These are phyloP conservation scores for Charina bottae DNA, from an alignment of 2,113 vertebrate genomes.

Conservation along the genomic window DNA sequence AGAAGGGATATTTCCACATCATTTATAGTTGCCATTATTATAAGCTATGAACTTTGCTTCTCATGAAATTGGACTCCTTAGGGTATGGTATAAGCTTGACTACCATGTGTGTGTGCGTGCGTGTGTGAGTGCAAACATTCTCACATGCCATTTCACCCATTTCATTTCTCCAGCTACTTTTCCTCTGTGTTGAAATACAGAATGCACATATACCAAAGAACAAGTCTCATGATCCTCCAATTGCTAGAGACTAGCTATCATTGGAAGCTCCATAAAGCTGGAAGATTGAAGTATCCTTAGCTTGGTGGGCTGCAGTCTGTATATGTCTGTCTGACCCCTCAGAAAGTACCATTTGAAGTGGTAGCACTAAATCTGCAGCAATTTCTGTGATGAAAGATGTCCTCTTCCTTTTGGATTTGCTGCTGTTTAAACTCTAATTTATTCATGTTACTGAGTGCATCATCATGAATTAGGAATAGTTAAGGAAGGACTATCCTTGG, in stretches of 20 bases:
- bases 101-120: neutral
- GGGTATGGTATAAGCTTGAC: neutral
- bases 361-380: neutral
- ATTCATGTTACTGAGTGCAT: accelerated
- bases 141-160: neutral
- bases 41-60: neutral
- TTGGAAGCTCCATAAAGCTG: neutral
- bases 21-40: accelerated
- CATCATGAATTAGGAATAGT: neutral
- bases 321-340: neutral
- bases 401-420: neutral
- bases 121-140: neutral
- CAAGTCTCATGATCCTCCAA: neutral
- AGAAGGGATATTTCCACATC: accelerated
- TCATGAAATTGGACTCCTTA: neutral
- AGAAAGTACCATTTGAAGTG: neutral
- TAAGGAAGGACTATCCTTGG: neutral
- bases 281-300: neutral
- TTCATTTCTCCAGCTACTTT: neutral
- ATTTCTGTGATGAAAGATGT: neutral
- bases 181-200: neutral
- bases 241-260: neutral
- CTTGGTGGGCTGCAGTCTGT: neutral
- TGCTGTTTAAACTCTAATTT: accelerated
- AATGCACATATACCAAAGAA: neutral